Base-by-base conservation (phyloP, 2,113 vertebrate genomes). In the Tretioscincus oriximinensis region DNA sequence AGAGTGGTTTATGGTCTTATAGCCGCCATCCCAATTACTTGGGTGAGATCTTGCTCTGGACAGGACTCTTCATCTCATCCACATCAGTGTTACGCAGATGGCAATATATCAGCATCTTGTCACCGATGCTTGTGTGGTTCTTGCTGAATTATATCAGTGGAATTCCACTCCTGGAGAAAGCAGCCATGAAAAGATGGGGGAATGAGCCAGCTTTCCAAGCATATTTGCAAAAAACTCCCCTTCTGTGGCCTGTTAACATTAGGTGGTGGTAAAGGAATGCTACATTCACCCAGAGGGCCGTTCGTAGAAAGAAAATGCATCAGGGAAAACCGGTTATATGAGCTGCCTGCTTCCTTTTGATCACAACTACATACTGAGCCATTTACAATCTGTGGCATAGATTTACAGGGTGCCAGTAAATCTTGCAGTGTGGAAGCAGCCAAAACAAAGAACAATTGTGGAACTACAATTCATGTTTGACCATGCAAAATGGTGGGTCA, bases 101-200 rank as follows among this genome's bases (percentile, higher is more conserved):
- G 82, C 94, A 97, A 89, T 91, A 94, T 75, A 77, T 95, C 64
- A 95, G 94, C 0, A 89, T 86, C 14, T 73, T 54, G 11, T 96
- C 96, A 0, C 96, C 95, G 0, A 69, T 96, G 49, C 95, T 96
- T 21, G 89, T 97, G 61, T 96, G 95, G 95, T 96, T 96, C 89
- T 89, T 97, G 77, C 89, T 96, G 0, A 91, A 90, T 16, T 86
- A 96, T 1, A 90, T 96, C 49, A 96, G 95, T 45, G 95, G 96
- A 1, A 91, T 96, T 71, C 95, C 95, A 72, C 92, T 96, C 29
- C 89, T 96, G 69, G 96, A 96, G 91, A 95, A 88, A 81, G 93
- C 95, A 81, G 95, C 94, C 61, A 35, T 84, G 88, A 94, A 78
- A 84, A 95, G 86, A 88, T 96, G 95, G 96, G 95, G 95, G 0